Evolutionary conservation across 2,113 vertebrate species (phyloP), one percentile per base, ranked within the genome.

Genomic region (Nesoenas mayeri): DNA sequence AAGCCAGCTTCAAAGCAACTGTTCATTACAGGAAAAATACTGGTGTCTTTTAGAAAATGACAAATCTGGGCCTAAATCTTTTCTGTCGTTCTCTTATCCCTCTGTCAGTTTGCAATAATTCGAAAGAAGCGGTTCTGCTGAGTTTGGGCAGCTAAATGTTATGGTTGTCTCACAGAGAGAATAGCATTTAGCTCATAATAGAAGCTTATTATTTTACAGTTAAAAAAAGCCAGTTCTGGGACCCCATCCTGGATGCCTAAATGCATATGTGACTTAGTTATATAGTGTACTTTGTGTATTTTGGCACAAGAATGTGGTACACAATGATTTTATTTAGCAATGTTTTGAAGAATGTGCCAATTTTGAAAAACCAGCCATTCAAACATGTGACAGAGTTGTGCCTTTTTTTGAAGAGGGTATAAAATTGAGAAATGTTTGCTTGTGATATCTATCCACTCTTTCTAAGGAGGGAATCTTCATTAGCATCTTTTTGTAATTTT

Each of bases 391-490:
- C 36, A 79, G 42, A 80, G 77, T 31, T 89, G 72, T 65, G 74
- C 58, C 87, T 95, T 93, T 90, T 96, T 71, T 80, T 73, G 69
- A 73, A 83, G 58, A 71, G 51, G 54, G 78, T 88, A 88, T 77
- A 93, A 93, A 94, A 83, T 58, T 71, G 93, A 87, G 88, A 65
- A 89, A 91, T 80, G 70, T 84, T 94, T 86, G 61, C 92, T 69
- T 73, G 71, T 3, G 12, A 62, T 75, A 47, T 32, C 53, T 93
- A 61, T 73, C 47, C 14, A 50, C 67, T 70, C 4, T 75, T 92
- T 90, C 53, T 72, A 84, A 93, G 80, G 77, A 84, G 66, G 16
- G 9, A 87, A 48, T 86, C 80, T 86, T 92, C 93, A 86, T 80
- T 88, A 71, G 48, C 1, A 0, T 51, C 56, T 88, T 65, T 64